Conservation (phyloP, 1,140 invertebrate species). For the Cotesia chilonis region DNA sequence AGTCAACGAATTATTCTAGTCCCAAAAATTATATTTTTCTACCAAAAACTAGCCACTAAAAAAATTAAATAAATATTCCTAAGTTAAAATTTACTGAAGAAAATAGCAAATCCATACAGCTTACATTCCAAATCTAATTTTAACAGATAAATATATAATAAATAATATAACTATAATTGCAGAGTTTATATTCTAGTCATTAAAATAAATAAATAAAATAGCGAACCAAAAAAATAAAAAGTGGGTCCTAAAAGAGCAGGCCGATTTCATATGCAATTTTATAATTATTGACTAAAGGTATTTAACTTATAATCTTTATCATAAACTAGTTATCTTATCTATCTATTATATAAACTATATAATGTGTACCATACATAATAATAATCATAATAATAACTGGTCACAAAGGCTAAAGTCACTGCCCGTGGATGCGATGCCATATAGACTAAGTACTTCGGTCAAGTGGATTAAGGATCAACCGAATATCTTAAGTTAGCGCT, state of each 20-base stretch:
- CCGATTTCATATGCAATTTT: constrained; percentile 35
- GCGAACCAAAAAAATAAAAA: background rate
- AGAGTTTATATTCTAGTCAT: constrained; percentile 3
- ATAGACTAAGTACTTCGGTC: constrained; percentile 5
- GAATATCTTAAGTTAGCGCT: background rate
- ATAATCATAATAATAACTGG: background rate
- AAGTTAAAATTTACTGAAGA: constrained; percentile 26
- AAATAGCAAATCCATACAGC: constrained; percentile 21
- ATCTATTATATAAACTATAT: no score
- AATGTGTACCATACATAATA: no score
- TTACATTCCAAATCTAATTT: constrained; percentile 5
- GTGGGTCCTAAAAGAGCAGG: constrained; percentile 18
- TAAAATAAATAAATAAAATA: background rate
- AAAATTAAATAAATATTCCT: constrained; percentile 20
- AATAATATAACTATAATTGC: background rate
- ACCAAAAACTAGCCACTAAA: background rate
- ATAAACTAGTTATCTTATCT: background rate
- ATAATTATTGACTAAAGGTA: constrained; percentile 5
- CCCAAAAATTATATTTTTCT: background rate
- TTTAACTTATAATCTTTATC: constrained; percentile 10
- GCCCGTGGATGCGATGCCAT: constrained; percentile 38
- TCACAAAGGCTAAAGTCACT: constrained; percentile 35
- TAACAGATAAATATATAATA: background rate
- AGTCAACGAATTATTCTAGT: background rate
- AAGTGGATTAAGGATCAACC: background rate